Evolutionary conservation across 2,113 vertebrate genomes (phyloP).

Genomic region (Austrofundulus limnaeus): DNA sequence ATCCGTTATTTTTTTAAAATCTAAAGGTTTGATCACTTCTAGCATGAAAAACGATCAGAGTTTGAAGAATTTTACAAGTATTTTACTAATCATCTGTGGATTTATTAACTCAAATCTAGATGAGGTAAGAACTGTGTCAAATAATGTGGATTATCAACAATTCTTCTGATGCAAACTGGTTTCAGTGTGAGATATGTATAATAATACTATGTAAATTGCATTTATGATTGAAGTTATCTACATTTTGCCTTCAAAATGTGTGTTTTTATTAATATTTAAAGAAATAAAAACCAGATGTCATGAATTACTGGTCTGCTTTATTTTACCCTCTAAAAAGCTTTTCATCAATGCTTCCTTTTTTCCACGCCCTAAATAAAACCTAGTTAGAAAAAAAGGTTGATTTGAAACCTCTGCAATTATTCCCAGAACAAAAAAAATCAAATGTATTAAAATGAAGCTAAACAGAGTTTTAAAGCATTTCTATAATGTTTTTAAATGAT

Average conservation of each 20-base stretch:
- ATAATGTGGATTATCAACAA: constrained; percentile 19
- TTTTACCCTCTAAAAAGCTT: too few relatives aligned
- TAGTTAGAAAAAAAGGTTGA: too few relatives aligned
- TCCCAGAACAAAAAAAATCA: neutral
- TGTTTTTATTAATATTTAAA: too few relatives aligned
- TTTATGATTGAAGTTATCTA: too few relatives aligned
- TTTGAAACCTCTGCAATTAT: constrained; percentile 1
- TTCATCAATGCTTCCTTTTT: constrained; percentile 12
- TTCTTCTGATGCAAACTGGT: constrained; percentile 1
- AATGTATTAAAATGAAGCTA: too few relatives aligned
- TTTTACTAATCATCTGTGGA: constrained; percentile 40
- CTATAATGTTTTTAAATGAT: too few relatives aligned
- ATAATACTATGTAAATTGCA: too few relatives aligned
- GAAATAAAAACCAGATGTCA: too few relatives aligned
- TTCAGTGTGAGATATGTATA: too few relatives aligned
- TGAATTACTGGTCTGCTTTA: too few relatives aligned
- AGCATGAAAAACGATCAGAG: constrained; percentile 5
- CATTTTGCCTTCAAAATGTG: too few relatives aligned
- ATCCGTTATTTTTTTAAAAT: constrained; percentile 49
- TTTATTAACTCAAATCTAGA: constrained; percentile 44
- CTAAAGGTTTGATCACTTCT: constrained; percentile 55
- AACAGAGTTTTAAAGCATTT: too few relatives aligned
- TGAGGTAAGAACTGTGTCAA: neutral
- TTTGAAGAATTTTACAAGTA: neutral
- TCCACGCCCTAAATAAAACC: constrained; percentile 21